Percentiles rank a stretch among this genome's conserved stretches.
These are phyloP conservation scores for Taenaris catops DNA, from an alignment of 2,888 invertebrate genomes.

Conservation along the genomic window DNA sequence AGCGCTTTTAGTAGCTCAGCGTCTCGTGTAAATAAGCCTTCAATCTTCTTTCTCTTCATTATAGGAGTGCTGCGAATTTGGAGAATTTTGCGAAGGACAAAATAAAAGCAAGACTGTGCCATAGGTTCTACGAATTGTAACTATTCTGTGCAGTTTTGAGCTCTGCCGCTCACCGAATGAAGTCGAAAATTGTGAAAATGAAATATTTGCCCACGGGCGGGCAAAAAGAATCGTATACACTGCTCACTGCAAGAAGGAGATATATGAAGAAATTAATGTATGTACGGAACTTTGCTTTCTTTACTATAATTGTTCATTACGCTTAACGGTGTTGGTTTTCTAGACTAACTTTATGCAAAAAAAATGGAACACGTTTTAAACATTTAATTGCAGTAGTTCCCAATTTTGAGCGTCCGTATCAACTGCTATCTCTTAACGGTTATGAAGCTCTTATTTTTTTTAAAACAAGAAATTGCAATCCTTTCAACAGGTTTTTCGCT, in stretches of 20 bases:
- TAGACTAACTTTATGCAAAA: background rate
- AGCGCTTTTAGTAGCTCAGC: slow-evolving; percentile 7
- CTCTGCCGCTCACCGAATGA: slow-evolving; percentile 55
- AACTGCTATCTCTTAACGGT: too few relatives aligned
- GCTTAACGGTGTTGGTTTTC: background rate
- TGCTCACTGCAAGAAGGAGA: slow-evolving; percentile 80
- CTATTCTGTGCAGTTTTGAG: slow-evolving; percentile 17
- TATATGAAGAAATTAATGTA: slow-evolving; percentile 84
- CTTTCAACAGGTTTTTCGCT: too few relatives aligned
- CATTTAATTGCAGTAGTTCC: too few relatives aligned
- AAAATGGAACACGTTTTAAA: too few relatives aligned
- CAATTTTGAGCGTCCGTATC: too few relatives aligned
- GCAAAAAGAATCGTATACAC: slow-evolving; percentile 81
- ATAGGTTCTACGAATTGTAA: slow-evolving; percentile 13
- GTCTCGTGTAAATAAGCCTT: slow-evolving; percentile 56
- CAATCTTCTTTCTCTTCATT: slow-evolving; percentile 57
- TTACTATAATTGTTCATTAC: slow-evolving; percentile 5
- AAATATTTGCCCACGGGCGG: slow-evolving; percentile 81
- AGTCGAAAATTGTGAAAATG: slow-evolving; percentile 77
- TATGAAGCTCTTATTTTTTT: too few relatives aligned
- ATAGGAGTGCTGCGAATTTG: slow-evolving; percentile 30
- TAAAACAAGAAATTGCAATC: too few relatives aligned
- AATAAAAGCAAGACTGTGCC: slow-evolving; percentile 14
- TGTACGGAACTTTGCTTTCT: slow-evolving; percentile 46
- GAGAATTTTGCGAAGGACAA: slow-evolving; percentile 15